phyloP scores from a whole-genome alignment of 2,888 invertebrate genomes.

The Ecdyonurus torrentis region DNA sequence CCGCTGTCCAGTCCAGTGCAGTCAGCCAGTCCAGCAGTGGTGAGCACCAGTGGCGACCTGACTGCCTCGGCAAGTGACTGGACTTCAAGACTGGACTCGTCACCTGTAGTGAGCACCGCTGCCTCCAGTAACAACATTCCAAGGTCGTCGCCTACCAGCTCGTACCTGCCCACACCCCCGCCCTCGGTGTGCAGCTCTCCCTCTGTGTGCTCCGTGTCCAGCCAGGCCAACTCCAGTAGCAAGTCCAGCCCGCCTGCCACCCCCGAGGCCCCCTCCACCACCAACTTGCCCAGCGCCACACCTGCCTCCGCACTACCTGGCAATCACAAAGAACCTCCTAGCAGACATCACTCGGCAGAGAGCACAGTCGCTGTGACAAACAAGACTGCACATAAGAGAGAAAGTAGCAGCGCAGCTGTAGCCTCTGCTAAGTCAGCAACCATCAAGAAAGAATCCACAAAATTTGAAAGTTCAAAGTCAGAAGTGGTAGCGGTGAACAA shows the following conservation, averaged over 20 bases:
- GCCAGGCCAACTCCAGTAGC: neutral
- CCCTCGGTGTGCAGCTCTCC: neutral
- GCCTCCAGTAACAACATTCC: neutral
- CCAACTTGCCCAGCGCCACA: conserved; percentile 5
- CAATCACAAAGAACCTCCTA: conserved; percentile 7
- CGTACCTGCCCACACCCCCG: neutral
- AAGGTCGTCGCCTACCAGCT: neutral
- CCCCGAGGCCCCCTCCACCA: conserved; percentile 1
- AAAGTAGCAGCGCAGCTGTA: neutral
- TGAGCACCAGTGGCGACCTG: conserved; percentile 1
- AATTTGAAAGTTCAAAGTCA: neutral
- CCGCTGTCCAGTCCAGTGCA: neutral
- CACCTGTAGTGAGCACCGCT: neutral
- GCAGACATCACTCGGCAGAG: conserved; percentile 22
- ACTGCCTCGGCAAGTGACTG: conserved; percentile 14
- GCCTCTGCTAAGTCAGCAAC: neutral
- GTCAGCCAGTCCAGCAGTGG: neutral
- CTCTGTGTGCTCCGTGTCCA: neutral
- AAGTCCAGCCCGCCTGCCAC: neutral
- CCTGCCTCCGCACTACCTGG: conserved; percentile 1
- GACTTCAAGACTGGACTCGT: neutral
- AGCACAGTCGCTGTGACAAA: conserved; percentile 13
- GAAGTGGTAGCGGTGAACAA: neutral
- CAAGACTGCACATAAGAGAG: conserved; percentile 13
- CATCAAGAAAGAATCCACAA: neutral